Evolutionary conservation across 2,888 invertebrate species (phyloP), one percentile per base, ranked within the genome.

Genomic region (Limenitis arthemis): DNA sequence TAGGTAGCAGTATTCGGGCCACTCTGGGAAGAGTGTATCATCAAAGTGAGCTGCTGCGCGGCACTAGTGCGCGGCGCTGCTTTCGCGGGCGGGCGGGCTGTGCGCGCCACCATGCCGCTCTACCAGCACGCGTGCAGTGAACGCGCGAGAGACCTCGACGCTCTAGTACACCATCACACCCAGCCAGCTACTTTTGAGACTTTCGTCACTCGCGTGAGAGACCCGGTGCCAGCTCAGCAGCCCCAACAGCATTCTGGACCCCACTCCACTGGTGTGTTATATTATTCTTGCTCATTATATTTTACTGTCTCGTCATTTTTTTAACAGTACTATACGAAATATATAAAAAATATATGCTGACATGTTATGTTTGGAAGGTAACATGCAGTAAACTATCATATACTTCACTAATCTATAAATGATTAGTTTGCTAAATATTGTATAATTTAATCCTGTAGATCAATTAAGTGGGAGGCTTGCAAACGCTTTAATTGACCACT

Each of bases 71-170:
- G 82, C 43, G 92, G 94, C 47, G 96, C 98, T 31, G 97, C 97
- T 47, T 89, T 97, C 58, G 94, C 94, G 72, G 98, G 97, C 49
- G 97, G 97, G 63, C 90, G 97, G 57, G 93, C 95, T 1, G 96
- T 97, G 73, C 90, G 98, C 61, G 93, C 95, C 53, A 93, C 94
- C 46, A 89, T 98, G 78, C 93, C 95, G 66, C 91, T 94, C 67
- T 98, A 94, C 85, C 96, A 96, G 79, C 94, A 96, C 77, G 97
- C 97, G 73, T 97, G 96, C 82, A 94, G 96, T 78, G 98, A 98
- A 84, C 90, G 98, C 62, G 92, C 94, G 62, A 90, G 94, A 61
- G 93, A 93, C 31, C 88, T 98, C 59, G 93, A 94, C 68, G 94
- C 93, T 47, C 93, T 98, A 31, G 93, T 96, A 51, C 89, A 90